Evolutionary conservation across 2,888 invertebrate genomes (phyloP), one percentile per base, ranked within the genome.

Genomic region (Trissolcus brochymenae): DNA sequence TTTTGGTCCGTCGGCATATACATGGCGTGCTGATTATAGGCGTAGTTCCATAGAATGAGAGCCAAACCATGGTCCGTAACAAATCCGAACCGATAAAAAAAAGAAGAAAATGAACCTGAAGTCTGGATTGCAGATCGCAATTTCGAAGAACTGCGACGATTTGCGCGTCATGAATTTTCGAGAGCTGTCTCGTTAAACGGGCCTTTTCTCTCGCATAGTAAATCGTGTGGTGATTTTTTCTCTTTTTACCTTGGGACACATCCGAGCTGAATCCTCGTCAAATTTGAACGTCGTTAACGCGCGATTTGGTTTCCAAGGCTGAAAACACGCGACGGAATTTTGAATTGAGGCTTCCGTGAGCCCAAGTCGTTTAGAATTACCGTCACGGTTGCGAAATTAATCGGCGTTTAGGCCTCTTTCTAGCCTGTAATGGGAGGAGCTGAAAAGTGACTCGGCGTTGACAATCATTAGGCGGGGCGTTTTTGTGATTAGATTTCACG

Each of bases 151-250:
- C 72, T 56, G 56, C 65, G 67, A 61, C 79, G 76, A 66, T 79
- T 72, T 79, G 50, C 75, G 60, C 75, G 72, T 75, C 79, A 79
- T 70, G 71, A 74, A 62, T 81, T 81, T 81, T 77, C 61, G 74
- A 65, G 59, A 65, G 59, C 77, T 79, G 79, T 79, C 82, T 76
- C 64, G 80, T 81, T 78, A 51, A 19, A 17, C 51, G 79, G 75
- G 56, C 70, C 61, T 41, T 73, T 72, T 65, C 64, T 40, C 56
- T 60, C 49, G 62, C 61, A 49, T 41, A 67, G 51, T 59, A 46
- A 71, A 71, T 71, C 65, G 74, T 74, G 70, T 74, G 73, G 72
- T 68, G 54, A 60, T 61, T 66, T 66, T 51, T 66, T 61, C 21
- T 46, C 43, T 40, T 49, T 50, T 19, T n/a, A 14, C 57, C 11